Evolutionary conservation across 2,888 invertebrate species (phyloP).

Genomic region (Netelia fuscicornis): DNA sequence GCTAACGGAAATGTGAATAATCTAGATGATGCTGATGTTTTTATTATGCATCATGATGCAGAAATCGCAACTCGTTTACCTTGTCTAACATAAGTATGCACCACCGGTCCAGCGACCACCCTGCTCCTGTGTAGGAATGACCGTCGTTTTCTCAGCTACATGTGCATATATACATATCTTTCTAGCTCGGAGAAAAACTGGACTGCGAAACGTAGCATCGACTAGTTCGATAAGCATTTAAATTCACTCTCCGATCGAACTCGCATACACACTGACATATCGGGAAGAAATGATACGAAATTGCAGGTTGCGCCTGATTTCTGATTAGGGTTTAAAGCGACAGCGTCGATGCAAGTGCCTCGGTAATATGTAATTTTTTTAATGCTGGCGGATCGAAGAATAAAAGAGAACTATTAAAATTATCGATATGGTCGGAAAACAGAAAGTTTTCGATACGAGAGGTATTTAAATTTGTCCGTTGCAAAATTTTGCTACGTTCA

Average conservation of each 20-base stretch:
- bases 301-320: constrained; percentile 19
- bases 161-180: constrained; percentile 1
- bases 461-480: constrained; percentile 45
- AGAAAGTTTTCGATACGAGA: constrained; percentile 10
- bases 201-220: background rate
- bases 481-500: constrained; percentile 33
- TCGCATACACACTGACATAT: background rate
- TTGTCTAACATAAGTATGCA: constrained; percentile 36
- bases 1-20: background rate
- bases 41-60: constrained; percentile 8
- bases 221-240: constrained; percentile 24
- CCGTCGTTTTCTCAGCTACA: constrained; percentile 46
- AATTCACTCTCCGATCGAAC: constrained; percentile 13
- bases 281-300: constrained; percentile 24
- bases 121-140: constrained; percentile 35
- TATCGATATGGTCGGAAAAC: constrained; percentile 2
- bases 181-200: constrained; percentile 22
- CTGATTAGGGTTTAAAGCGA: constrained; percentile 7
- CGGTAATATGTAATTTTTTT: background rate
- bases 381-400: background rate
- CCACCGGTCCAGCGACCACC: constrained; percentile 51
- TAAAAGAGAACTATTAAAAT: background rate
- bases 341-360: background rate
- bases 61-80: constrained; percentile 41
- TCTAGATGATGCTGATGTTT: background rate